Evolutionary conservation across 1,140 invertebrate genomes (phyloP), one percentile per base, ranked within the genome.

Genomic region (Nephila pilipes): DNA sequence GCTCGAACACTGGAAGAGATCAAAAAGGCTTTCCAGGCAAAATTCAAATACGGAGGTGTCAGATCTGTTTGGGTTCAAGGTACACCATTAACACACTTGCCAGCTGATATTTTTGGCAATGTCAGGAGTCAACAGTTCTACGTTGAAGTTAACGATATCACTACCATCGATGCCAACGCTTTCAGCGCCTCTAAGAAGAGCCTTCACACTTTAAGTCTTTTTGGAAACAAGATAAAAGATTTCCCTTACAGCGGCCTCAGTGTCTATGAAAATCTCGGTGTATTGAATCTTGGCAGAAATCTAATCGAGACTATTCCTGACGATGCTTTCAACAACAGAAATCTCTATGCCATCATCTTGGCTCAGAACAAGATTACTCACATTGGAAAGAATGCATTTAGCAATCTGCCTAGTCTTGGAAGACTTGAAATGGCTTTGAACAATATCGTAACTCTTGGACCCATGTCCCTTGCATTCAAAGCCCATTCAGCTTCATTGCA

Each of bases 41-140:
- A 91, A 22, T 91, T 88, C 90, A 92, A 91, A 57, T 87, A 89
- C 60, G 69, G 85, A 1, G 85, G 60, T 6, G 81, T 87, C 8
- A 8, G 93, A 81, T 83, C 93, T 22, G 80, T 94, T 32, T 94
- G 85, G 87, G 46, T 94, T 46, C 93, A 94, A 63, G 93, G 93
- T 16, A 94, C 93, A 36, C 90, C 93, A 1, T 22, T 94, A 14
- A 92, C 81, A 2, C 6, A 14, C 3, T 29, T 94, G 58, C 81
- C 93, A n/a, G 80, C 57, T 20, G 85, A 88, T 36, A 5, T 94
- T 18, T 91, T 94, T 18, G 89, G 93, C 3, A 75, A 80, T 4
- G 29, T 93, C 25, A 90, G 87, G 46, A 65, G 60, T 46, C 93
- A 90, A 16, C 63, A 90, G 25, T 90, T 93, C 36, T 85, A 75